These are phyloP conservation scores for Ammospiza nelsoni DNA, from an alignment of 2,113 vertebrate species.

Conservation along the genomic window DNA sequence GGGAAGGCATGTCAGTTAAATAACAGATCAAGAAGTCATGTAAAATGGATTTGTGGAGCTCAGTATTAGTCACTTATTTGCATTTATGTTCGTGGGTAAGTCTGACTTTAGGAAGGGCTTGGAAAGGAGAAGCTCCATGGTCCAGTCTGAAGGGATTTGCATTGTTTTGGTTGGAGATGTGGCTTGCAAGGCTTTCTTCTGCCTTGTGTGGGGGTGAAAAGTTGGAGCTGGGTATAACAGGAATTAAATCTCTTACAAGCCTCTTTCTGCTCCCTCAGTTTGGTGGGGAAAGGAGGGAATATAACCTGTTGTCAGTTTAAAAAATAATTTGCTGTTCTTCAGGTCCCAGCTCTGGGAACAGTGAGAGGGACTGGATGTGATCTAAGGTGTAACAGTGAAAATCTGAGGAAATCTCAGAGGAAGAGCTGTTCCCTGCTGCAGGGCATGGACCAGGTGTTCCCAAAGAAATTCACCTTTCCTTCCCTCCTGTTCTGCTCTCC, in stretches of 20 bases:
- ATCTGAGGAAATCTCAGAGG: not conserved
- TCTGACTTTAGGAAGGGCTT: not conserved
- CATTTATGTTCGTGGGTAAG: not conserved
- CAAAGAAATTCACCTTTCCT: not conserved
- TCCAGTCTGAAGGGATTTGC: not conserved
- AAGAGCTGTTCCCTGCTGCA: not conserved
- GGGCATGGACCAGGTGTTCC: not conserved
- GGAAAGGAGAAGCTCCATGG: not conserved
- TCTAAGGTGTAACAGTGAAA: not conserved
- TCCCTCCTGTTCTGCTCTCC: accelerated
- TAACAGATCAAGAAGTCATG: not conserved
- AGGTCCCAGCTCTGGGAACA: not conserved
- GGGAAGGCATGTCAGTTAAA: slow-evolving; percentile 9
- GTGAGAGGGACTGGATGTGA: not conserved
- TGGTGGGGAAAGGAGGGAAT: not conserved
- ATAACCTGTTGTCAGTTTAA: not conserved
- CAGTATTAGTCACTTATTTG: not conserved
- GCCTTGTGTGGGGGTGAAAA: not conserved
- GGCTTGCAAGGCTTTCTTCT: not conserved
- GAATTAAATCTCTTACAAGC: not conserved
- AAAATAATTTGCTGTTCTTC: not conserved
- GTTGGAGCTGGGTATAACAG: not conserved
- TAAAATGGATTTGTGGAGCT: not conserved
- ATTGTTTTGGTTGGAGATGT: not conserved
- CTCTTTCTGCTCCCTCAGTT: not conserved